phyloP scores from a whole-genome alignment of 2,888 invertebrate species.

The Eumacrocentrus americanus region DNA sequence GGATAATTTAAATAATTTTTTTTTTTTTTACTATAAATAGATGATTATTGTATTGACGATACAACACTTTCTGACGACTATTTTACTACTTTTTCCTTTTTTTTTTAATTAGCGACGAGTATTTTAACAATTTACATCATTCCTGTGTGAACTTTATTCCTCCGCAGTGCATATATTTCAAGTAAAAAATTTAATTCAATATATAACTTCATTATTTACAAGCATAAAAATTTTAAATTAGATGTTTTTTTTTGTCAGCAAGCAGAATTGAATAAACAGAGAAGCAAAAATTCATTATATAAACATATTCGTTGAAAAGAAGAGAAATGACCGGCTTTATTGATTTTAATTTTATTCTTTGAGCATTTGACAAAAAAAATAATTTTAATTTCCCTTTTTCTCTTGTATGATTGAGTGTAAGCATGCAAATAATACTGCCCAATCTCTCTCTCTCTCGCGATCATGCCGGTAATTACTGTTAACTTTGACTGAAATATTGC shows the following conservation, averaged over 20 bases:
- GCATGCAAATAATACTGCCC: not conserved
- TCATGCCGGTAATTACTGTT: not conserved
- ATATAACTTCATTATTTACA: conserved; percentile 11
- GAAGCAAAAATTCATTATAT: not conserved
- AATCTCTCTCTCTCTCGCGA: not conserved
- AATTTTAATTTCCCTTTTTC: not conserved
- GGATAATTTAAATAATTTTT: not conserved
- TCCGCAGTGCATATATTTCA: not conserved
- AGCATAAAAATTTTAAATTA: not conserved
- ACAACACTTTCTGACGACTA: not conserved
- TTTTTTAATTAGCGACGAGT: not conserved
- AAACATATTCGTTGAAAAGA: not conserved
- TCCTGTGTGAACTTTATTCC: not conserved
- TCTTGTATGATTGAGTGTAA: not conserved
- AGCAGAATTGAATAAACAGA: not conserved
- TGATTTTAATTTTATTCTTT: too few relatives aligned
- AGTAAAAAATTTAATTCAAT: conserved; percentile 6
- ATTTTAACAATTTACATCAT: not conserved
- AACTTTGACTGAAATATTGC: conserved; percentile 3
- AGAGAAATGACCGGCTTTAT: not conserved
- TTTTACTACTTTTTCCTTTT: not conserved
- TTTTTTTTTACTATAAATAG: not conserved
- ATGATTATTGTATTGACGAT: not conserved
- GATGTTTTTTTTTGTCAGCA: not conserved
- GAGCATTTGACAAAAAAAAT: not conserved